Evolutionary conservation across 2,797 vertebrate species (phyloP).

Genomic region (Tragelaphus oryx): DNA sequence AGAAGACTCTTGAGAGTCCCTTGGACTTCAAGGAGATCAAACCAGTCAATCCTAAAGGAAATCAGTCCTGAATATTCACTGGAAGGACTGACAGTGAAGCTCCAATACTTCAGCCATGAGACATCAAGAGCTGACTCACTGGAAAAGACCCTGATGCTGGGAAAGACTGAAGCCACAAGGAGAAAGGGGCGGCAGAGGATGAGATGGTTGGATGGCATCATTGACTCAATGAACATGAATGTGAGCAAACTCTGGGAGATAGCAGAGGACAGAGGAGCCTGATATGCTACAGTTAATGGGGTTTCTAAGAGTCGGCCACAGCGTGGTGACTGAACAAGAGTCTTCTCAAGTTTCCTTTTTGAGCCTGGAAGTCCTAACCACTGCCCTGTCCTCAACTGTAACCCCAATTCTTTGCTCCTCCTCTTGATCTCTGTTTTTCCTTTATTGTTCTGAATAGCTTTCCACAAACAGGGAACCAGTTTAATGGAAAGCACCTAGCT

Average conservation of each 20-base stretch:
- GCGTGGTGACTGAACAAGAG: background rate
- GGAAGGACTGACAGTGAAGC: background rate
- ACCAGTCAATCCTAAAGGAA: background rate
- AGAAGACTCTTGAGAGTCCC: background rate
- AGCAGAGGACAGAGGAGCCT: background rate
- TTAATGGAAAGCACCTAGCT: background rate
- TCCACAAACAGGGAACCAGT: background rate
- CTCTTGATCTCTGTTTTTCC: background rate
- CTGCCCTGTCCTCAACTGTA: background rate
- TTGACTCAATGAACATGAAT: background rate
- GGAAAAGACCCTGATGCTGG: background rate
- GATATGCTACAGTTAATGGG: background rate
- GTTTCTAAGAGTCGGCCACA: background rate
- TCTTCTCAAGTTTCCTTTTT: background rate
- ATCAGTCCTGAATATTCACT: background rate
- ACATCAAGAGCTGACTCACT: background rate
- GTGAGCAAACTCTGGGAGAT: background rate
- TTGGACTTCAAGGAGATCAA: background rate
- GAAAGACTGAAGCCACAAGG: background rate
- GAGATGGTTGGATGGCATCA: background rate
- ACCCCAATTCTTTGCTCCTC: background rate
- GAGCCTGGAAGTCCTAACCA: background rate
- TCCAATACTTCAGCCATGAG: background rate
- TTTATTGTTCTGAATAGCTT: background rate
- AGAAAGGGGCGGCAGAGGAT: background rate